Evolutionary conservation across 1,140 invertebrate species (phyloP), one percentile per base, ranked within the genome.

Genomic region (Bombus huntii): DNA sequence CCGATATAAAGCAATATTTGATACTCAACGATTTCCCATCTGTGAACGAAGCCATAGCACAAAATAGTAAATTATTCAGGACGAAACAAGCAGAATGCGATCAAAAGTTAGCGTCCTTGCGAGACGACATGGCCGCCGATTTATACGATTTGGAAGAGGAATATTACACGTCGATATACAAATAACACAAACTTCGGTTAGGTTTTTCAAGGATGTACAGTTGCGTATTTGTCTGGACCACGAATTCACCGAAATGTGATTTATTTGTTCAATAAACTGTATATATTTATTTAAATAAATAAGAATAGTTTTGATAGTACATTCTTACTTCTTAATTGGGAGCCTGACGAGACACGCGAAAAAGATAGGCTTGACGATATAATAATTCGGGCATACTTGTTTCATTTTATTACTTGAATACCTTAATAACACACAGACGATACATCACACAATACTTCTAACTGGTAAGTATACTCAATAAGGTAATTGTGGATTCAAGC

Each of bases 21-120:
- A 99, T 99, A 88, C 96, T 99, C 22, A 99, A 99, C 95, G 99
- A 99, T 94, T 99, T 99, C 93, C 98, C 98, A 53, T 99, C 98
- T 1, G 98, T 99, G 0, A 99, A 99, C 95, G 98, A 99, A 93
- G 98, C 98, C 1, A 99, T 99, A 85, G 97, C 97, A 22, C 97
- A 98, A 91, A 99, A 99, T 91, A 98, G 98, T 8, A 98, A 98
- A 93, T 92, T 98, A 37, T 99, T 98, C 93, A 96, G 98, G 83
- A 97, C 97, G 1, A 98, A 98, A 92, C 98, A 99, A 95, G 97
- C 97, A 44, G 98, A 99, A 92, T 98, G 98, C 95, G 99, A 99
- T 95, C 97, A 98, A 91, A 99, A 99, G 95, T 95, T 99, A 28
- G 98, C 98, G 96, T 97, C 97, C 47, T 93, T 99, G 34, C 93